Conservation (phyloP, 2,113 vertebrate species). For the Oryzias celebensis region DNA sequence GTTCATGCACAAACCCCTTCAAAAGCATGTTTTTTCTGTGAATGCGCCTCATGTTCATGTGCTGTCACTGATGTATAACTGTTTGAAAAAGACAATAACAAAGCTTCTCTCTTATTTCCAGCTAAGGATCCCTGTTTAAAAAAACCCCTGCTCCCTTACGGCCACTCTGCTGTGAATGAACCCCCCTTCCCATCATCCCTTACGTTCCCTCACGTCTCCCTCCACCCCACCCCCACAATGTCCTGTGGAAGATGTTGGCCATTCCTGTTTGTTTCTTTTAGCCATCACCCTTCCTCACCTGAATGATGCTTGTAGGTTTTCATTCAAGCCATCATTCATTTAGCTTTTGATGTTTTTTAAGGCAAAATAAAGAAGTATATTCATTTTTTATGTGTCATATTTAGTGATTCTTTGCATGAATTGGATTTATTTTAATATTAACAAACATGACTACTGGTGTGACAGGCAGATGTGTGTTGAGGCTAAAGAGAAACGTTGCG, state of each 20-base stretch:
- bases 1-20: slow-evolving; percentile 12
- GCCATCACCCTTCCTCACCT: slow-evolving; percentile 14
- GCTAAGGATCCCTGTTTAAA: slow-evolving; percentile 89
- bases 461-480: slow-evolving; percentile 54
- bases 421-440: slow-evolving; percentile 59
- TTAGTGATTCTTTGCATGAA: slow-evolving; percentile 66
- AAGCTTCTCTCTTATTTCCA: slow-evolving; percentile 92
- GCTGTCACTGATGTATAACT: slow-evolving; percentile 46
- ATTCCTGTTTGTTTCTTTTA: slow-evolving; percentile 63
- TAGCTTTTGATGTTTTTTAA: slow-evolving; percentile 33
- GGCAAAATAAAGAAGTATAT: slow-evolving; percentile 40
- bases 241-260: slow-evolving; percentile 73
- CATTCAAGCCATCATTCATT: slow-evolving; percentile 50
- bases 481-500: slow-evolving; percentile 60
- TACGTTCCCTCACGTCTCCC: slow-evolving; percentile 58
- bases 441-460: slow-evolving; percentile 63
- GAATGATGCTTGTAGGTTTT: slow-evolving; percentile 57
- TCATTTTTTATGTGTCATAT: slow-evolving; percentile 48
- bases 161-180: slow-evolving; percentile 82
- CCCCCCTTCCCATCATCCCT: slow-evolving; percentile 71
- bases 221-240: slow-evolving; percentile 38
- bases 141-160: slow-evolving; percentile 79
- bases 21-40: neutral
- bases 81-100: slow-evolving; percentile 82
- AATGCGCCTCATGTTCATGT: slow-evolving; percentile 40